Percentiles rank a stretch among this genome's conserved stretches.
These are phyloP conservation scores for Leptocoma aspasia DNA, from an alignment of 2,113 vertebrate genomes.

Conservation along the genomic window DNA sequence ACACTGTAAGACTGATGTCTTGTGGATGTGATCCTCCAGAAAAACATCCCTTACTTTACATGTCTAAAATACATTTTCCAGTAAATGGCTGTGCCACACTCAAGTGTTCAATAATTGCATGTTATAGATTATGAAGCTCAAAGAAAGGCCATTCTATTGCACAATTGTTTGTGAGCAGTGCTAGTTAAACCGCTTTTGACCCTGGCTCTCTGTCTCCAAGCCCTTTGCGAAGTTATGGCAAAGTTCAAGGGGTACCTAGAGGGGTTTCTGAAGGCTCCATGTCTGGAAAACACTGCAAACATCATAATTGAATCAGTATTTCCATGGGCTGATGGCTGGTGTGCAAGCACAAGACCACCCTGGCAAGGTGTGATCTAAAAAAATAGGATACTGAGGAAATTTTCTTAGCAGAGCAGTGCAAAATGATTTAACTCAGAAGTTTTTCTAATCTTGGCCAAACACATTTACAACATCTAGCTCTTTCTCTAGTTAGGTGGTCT, in stretches of 20 bases:
- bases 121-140: neutral
- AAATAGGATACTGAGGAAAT: neutral
- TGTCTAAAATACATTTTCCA: neutral
- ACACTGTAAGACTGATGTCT: neutral
- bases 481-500: conserved; percentile 50
- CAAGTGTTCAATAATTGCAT: neutral
- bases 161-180: neutral
- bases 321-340: neutral
- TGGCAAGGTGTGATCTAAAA: conserved; percentile 5
- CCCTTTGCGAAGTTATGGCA: neutral
- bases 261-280: neutral
- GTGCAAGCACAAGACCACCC: neutral
- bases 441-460: conserved; percentile 27
- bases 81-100: neutral
- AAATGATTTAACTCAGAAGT: conserved; percentile 1
- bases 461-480: neutral
- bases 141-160: neutral
- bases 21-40: neutral
- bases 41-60: neutral
- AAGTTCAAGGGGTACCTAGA: neutral
- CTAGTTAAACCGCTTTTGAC: neutral
- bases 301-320: neutral
- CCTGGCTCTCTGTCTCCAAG: neutral
- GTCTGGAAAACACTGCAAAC: neutral
- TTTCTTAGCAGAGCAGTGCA: neutral